phyloP scores from a whole-genome alignment of 2,888 invertebrate species.

The Brachypterus glaber region DNA sequence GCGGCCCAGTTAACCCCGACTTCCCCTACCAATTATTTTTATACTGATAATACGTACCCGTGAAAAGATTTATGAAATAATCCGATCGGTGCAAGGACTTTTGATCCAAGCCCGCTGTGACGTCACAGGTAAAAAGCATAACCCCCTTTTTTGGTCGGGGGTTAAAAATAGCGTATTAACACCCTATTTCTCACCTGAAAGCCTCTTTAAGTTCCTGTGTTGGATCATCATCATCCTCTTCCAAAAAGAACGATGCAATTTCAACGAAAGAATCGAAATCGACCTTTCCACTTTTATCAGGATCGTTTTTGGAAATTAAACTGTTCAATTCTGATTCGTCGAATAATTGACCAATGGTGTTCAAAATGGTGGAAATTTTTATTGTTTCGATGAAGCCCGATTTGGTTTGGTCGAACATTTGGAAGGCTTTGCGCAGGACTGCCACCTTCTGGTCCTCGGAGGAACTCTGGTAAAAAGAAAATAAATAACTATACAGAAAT shows the following conservation, averaged over 20 bases:
- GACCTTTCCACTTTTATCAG: slow-evolving; percentile 82
- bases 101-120: no score
- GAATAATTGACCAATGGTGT: slow-evolving; percentile 91
- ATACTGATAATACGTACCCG: no score
- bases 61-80: no score
- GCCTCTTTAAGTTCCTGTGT: slow-evolving; percentile 97
- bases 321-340: slow-evolving; percentile 84
- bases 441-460: slow-evolving; percentile 71
- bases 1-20: no score
- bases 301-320: slow-evolving; percentile 84
- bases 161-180: no score
- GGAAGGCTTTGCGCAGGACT: slow-evolving; percentile 91
- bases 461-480: neutral
- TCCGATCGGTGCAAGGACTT: no score
- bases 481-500: no score
- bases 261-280: slow-evolving; percentile 91
- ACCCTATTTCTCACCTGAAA: no score
- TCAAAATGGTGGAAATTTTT: slow-evolving; percentile 85
- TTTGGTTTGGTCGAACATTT: slow-evolving; percentile 93
- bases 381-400: slow-evolving; percentile 84
- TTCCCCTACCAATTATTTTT: no score
- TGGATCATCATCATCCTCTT: slow-evolving; percentile 92
- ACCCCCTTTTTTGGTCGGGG: no score
- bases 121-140: no score
- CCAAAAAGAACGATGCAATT: slow-evolving; percentile 88